Conservation (phyloP, 2,797 vertebrate species). For the Loriculus beryllinus region DNA sequence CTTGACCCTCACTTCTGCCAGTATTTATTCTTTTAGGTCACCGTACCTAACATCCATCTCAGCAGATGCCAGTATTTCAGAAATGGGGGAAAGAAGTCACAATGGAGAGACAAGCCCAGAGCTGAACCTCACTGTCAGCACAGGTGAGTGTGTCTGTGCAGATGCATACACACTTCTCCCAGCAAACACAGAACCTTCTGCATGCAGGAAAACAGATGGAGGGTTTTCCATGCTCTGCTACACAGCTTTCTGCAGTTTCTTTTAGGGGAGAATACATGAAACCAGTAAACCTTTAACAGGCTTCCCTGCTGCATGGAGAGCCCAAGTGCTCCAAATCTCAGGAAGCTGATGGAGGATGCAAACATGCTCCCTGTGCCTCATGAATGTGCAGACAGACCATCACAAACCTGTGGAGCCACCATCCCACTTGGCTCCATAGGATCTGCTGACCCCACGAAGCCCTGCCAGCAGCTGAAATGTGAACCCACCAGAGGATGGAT, state of each 20-base stretch:
- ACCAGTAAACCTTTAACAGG: not conserved
- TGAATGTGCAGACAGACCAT: not conserved
- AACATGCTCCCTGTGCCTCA: fast-evolving
- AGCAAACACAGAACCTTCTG: fast-evolving
- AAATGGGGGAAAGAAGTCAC: not conserved
- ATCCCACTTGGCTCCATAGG: fast-evolving
- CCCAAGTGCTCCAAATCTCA: fast-evolving
- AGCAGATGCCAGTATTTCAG: not conserved
- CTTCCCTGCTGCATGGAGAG: not conserved
- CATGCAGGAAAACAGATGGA: fast-evolving
- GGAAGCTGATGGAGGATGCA: not conserved
- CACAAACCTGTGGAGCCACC: not conserved
- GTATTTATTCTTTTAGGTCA: not conserved
- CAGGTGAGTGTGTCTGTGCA: fast-evolving
- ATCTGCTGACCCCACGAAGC: fast-evolving
- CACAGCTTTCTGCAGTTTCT: not conserved
- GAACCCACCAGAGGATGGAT: not conserved
- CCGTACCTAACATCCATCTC: not conserved
- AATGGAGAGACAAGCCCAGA: fast-evolving
- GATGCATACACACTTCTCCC: fast-evolving
- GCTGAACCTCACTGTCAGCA: not conserved
- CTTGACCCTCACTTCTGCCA: not conserved
- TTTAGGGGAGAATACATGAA: not conserved
- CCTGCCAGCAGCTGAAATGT: not conserved
- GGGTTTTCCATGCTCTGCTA: not conserved